Conservation (phyloP, 2,888 invertebrate species). For the Craniophora ligustri region DNA sequence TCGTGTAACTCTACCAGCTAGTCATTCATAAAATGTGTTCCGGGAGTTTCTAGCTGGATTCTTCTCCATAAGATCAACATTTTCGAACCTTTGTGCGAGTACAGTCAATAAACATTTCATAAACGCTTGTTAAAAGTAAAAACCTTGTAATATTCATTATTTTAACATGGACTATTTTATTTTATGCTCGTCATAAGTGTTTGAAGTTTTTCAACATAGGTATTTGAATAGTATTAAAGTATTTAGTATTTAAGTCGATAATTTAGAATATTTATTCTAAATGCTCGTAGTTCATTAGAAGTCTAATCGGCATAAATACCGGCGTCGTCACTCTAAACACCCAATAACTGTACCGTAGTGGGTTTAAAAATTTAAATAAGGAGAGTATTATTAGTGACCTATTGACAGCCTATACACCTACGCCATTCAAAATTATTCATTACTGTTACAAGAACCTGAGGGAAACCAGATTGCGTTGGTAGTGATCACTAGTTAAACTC, state of each 20-base stretch:
- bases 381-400: conserved; percentile 40
- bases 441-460: conserved; percentile 13
- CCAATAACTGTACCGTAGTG: conserved; percentile 27
- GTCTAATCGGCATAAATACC: conserved; percentile 39
- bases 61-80: no score
- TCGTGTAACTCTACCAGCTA: conserved; percentile 28
- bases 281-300: conserved; percentile 37
- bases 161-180: conserved; percentile 11
- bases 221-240: no score
- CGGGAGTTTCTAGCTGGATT: no score
- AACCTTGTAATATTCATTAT: no score
- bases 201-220: conserved; percentile 10
- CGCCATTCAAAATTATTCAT: conserved; percentile 28
- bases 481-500: conserved; percentile 1
- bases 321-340: conserved; percentile 39
- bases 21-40: conserved; percentile 24
- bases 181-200: not conserved
- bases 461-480: conserved; percentile 17
- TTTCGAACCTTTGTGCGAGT: no score
- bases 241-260: no score
- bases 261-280: no score
- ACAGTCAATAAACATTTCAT: no score
- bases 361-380: conserved; percentile 41
- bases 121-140: no score
- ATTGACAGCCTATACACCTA: conserved; percentile 34